Conservation (phyloP, 1,140 invertebrate species). For the Drosophila busckii region DNA sequence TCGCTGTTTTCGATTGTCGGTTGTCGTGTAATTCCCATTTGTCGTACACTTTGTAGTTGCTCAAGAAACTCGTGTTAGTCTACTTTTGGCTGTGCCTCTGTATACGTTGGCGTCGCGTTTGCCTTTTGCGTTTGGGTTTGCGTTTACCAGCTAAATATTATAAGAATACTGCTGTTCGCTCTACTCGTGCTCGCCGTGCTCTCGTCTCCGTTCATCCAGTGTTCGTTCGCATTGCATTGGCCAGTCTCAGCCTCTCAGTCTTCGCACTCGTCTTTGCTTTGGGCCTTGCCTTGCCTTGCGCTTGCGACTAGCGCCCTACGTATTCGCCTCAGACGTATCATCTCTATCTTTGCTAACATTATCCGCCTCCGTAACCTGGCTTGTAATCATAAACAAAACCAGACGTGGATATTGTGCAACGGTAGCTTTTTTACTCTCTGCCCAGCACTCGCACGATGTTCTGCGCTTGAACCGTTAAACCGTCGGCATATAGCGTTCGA, state of each 20-base stretch:
- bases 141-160: no score
- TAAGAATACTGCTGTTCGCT: conserved; percentile 28
- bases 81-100: conserved; percentile 79
- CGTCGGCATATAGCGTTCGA: conserved; percentile 31
- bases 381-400: no score
- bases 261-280: not conserved
- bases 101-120: conserved; percentile 42
- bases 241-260: not conserved
- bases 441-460: no score
- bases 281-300: no score
- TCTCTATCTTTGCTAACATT: no score
- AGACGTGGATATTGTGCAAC: no score
- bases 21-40: conserved; percentile 79
- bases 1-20: conserved; percentile 75
- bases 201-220: conserved; percentile 14
- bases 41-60: conserved; percentile 79
- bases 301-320: no score
- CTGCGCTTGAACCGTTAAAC: conserved; percentile 8
- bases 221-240: conserved; percentile 15
- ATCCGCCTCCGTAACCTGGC: no score
- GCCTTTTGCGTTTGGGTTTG: no score
- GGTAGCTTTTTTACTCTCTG: no score
- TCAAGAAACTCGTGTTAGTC: conserved; percentile 79
- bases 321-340: no score
- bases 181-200: conserved; percentile 32